A percentile compares a stretch with the other conserved stretches of the same genome.
phyloP scores from a whole-genome alignment of 1,140 invertebrate genomes.

The Pantala flavescens region DNA sequence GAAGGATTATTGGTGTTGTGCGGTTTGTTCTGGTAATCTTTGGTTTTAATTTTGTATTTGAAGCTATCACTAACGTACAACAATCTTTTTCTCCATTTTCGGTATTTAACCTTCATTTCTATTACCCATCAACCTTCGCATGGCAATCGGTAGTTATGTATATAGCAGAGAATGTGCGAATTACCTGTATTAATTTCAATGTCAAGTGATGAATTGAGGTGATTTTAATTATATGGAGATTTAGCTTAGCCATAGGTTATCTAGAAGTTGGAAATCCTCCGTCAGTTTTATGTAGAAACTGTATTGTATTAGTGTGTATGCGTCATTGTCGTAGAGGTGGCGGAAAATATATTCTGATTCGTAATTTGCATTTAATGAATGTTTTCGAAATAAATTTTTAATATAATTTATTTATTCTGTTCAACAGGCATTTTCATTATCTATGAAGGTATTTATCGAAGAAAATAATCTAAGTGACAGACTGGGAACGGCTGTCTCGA shows the following conservation, averaged over 20 bases:
- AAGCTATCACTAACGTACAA: not conserved
- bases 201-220: not conserved
- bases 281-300: not conserved
- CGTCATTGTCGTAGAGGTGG: not conserved
- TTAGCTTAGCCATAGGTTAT: not conserved
- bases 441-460: not conserved
- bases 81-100: not conserved
- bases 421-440: not conserved
- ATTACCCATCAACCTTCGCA: constrained; percentile 4
- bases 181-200: not conserved
- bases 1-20: not conserved
- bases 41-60: not conserved
- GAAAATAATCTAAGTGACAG: not conserved
- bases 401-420: not conserved
- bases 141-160: not conserved
- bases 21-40: not conserved
- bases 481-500: not conserved
- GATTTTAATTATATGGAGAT: not conserved
- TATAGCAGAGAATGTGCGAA: not conserved
- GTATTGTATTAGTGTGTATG: not conserved
- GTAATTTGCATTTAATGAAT: not conserved
- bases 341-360: not conserved
- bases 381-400: not conserved
- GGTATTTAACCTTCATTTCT: constrained; percentile 3
- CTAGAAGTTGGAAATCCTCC: not conserved